These are phyloP conservation scores for Caenorhabditis sp. DNA, from an alignment of 2,888 invertebrate genomes.

Conservation along the genomic window DNA sequence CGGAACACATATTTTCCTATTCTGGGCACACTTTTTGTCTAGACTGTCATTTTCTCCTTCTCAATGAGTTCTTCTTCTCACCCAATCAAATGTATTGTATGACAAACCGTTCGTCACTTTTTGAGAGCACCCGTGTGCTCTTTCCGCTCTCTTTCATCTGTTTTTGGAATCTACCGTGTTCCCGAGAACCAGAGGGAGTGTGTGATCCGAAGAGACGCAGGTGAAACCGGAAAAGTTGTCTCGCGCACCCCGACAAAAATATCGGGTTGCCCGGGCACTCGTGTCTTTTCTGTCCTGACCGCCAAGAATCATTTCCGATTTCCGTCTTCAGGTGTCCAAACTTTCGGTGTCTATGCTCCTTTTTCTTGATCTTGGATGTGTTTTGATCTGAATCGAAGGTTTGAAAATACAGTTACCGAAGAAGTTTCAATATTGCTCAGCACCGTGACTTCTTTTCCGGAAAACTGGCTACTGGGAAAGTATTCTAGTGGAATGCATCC, in stretches of 20 bases:
- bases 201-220: slow-evolving; percentile 25
- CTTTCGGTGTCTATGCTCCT: slow-evolving; percentile 10
- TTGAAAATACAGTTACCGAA: neutral
- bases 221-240: slow-evolving; percentile 53
- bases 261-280: slow-evolving; percentile 53
- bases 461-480: neutral
- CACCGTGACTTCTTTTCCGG: neutral
- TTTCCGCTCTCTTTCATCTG: slow-evolving; percentile 26
- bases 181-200: neutral
- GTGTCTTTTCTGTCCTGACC: slow-evolving; percentile 33
- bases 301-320: slow-evolving; percentile 53
- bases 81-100: slow-evolving; percentile 32
- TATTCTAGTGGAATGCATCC: neutral
- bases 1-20: neutral
- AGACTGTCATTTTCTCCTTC: slow-evolving; percentile 14
- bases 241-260: slow-evolving; percentile 46
- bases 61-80: slow-evolving; percentile 25
- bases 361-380: slow-evolving; percentile 12
- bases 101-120: slow-evolving; percentile 50
- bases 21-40: slow-evolving; percentile 13
- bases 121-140: slow-evolving; percentile 35
- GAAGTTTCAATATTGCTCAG: neutral
- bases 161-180: slow-evolving; percentile 27
- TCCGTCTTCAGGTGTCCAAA: slow-evolving; percentile 48
- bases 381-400: slow-evolving; percentile 1